Evolutionary conservation across 2,113 vertebrate species (phyloP).

Genomic region (Sporophila hypoxantha): DNA sequence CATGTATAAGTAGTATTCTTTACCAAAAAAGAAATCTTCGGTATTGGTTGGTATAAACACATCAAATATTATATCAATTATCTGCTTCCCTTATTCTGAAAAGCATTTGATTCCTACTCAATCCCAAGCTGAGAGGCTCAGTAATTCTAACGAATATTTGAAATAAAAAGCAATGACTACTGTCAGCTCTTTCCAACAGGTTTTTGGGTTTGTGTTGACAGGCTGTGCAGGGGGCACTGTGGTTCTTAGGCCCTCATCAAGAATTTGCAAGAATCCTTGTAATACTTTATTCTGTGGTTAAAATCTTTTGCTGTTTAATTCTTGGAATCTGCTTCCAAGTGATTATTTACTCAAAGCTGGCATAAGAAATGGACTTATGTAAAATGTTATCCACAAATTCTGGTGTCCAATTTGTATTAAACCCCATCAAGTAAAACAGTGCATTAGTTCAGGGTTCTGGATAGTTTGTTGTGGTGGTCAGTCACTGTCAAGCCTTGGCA

Average conservation of each 20-base stretch:
- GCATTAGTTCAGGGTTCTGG: neutral
- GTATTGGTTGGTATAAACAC: neutral
- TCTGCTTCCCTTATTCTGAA: neutral
- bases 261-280: neutral
- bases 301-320: neutral
- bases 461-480: neutral
- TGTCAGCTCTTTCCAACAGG: neutral
- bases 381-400: neutral
- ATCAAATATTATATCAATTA: neutral
- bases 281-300: neutral
- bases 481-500: neutral
- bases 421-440: neutral
- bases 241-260: neutral
- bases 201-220: neutral
- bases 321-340: neutral
- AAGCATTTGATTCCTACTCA: neutral
- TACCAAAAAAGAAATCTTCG: neutral
- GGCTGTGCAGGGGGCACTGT: neutral
- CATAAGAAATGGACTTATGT: neutral
- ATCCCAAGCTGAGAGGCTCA: neutral
- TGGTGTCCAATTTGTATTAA: neutral
- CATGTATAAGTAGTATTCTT: neutral
- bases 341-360: neutral
- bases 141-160: neutral
- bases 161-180: neutral